Evolutionary conservation across 2,113 vertebrate species (phyloP).

Genomic region (Drymodes brunneopygia): DNA sequence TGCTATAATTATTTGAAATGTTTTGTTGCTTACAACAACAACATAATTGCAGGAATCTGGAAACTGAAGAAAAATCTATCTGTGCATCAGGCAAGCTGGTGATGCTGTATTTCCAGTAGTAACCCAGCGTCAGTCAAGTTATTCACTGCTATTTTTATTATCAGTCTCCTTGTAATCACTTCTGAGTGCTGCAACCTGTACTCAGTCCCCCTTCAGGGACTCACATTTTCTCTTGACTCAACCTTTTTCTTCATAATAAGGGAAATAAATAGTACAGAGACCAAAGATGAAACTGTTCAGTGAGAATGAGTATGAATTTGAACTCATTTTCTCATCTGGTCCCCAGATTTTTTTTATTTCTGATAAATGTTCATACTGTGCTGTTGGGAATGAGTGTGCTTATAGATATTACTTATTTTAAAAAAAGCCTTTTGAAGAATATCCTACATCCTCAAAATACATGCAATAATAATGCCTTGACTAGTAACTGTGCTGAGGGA

Average conservation of each 20-base stretch:
- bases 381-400: constrained; percentile 13
- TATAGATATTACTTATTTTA: constrained; percentile 40
- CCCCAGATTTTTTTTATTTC: constrained; percentile 18
- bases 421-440: constrained; percentile 25
- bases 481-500: background rate
- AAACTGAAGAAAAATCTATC: background rate
- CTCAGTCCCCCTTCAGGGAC: background rate
- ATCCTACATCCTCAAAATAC: background rate
- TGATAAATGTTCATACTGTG: background rate
- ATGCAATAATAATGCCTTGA: background rate
- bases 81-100: background rate
- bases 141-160: background rate
- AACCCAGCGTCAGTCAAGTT: background rate
- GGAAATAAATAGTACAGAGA: background rate
- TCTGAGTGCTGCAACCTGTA: background rate
- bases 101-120: background rate
- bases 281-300: background rate
- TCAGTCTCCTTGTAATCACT: background rate
- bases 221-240: background rate
- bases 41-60: background rate
- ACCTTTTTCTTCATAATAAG: background rate
- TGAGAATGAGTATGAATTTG: background rate
- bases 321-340: background rate
- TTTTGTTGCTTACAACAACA: background rate
- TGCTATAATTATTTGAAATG: background rate